Evolutionary conservation across 2,888 invertebrate species (phyloP).

Genomic region (Conomelus anceps): DNA sequence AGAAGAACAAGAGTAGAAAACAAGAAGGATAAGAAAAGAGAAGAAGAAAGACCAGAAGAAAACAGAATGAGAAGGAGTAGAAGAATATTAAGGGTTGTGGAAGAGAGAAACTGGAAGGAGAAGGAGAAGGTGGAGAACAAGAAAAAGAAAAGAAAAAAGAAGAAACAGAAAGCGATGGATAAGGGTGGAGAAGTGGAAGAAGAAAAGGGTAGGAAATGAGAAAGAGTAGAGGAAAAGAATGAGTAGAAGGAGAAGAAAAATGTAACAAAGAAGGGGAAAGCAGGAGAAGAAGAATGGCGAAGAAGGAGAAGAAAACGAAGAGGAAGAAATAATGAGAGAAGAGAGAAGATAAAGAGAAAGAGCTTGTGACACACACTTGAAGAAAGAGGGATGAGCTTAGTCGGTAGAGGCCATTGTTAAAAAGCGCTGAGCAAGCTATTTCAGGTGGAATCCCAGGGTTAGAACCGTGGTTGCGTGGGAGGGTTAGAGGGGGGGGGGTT

Average conservation of each 20-base stretch:
- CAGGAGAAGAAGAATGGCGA: too few species aligned
- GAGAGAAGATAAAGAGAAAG: too few species aligned
- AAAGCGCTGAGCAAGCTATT: neutral
- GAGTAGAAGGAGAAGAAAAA: neutral
- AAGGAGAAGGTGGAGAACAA: too few species aligned
- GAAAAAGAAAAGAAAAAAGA: neutral
- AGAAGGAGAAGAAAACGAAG: too few species aligned
- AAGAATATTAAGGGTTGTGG: neutral
- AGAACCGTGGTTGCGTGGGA: neutral
- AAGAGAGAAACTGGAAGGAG: neutral
- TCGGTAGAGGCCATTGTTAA: neutral
- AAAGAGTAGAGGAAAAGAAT: neutral
- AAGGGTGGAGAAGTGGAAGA: too few species aligned
- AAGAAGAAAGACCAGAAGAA: neutral
- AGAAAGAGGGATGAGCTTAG: neutral
- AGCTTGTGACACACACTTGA: too few species aligned
- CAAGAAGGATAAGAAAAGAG: too few species aligned
- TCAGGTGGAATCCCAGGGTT: neutral
- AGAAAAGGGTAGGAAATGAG: neutral
- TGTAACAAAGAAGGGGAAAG: neutral
- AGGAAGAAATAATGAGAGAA: too few species aligned
- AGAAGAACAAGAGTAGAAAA: too few species aligned
- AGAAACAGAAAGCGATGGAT: neutral
- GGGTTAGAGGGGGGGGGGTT: neutral
- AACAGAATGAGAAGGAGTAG: neutral